Base-by-base conservation (phyloP, 1,140 invertebrate genomes). In the Drosophila nebulosa region DNA sequence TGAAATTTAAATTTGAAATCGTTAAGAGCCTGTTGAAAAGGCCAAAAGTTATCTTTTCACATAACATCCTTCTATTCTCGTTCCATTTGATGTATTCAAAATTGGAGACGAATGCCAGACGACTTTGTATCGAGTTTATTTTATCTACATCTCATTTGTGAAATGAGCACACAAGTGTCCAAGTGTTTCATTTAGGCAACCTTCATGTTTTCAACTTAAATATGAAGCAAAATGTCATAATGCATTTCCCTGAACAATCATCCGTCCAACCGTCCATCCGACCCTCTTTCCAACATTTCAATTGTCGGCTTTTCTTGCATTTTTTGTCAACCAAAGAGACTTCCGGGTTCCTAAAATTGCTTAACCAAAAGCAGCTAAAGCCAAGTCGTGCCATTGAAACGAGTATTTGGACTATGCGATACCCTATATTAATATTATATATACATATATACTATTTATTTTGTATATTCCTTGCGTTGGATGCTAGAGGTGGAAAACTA, bases 331-430 rank as follows among this genome's bases (percentile, higher is more conserved):
- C 59, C 50, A 68, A 42, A 57, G 53, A 69, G 35, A 74, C 80
- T 80, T 85, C 80, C 79, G 79, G 79, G 79, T 75, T 51, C 67
- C 46, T 64, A 62, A 59, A 62, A 52, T 35, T 9, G 63, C 55
- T 52, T 18, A 16, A 4, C 14, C 27, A 6, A 12, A 35, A 9
- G 16, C 4, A 57, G 9, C 3, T 21, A 52, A 71, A 55, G 6
- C 5, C 9, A 14, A 42, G 16, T 18, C 14, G 3, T 6, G 14
- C 7, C 6, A 16, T 42, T 18, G 1, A 2, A 9, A 18, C 1
- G 21, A 21, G 7, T 3, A 0, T 18, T 1, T 2, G 7, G 39
- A 21, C 18, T 21, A 21, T 21, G 16, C 18, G 1, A 46, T 46
- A 46, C 39, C 16, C 39, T 46, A 5, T 26, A 26, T 26, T 26